phyloP scores from a whole-genome alignment of 2,888 invertebrate genomes.

The Coelopa pilipes region DNA sequence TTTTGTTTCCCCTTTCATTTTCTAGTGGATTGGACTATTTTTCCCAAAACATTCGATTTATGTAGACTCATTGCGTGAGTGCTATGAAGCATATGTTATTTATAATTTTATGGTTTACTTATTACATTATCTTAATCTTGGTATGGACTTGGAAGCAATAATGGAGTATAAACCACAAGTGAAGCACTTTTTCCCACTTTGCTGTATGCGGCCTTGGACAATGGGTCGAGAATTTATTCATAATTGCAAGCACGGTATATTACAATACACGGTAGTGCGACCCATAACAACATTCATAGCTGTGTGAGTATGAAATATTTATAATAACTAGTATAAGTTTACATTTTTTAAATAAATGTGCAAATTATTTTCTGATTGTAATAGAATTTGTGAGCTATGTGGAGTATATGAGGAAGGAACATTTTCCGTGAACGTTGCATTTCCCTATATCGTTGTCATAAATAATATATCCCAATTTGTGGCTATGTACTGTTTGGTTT shows the following conservation, averaged over 20 bases:
- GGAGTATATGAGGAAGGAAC: slow-evolving; percentile 92
- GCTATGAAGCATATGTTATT: slow-evolving; percentile 97
- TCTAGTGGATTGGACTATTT: slow-evolving; percentile 74
- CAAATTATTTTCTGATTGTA: slow-evolving; percentile 18
- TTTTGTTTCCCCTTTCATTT: slow-evolving; percentile 28
- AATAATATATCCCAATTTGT: slow-evolving; percentile 95
- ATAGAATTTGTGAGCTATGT: slow-evolving; percentile 84
- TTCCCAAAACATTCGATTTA: slow-evolving; percentile 91
- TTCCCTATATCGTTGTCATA: slow-evolving; percentile 86
- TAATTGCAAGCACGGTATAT: slow-evolving; percentile 95
- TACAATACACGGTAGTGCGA: slow-evolving; percentile 93
- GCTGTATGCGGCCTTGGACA: slow-evolving; percentile 91
- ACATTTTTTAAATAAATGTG: neutral
- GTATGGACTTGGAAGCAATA: slow-evolving; percentile 85
- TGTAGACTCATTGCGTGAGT: slow-evolving; percentile 91
- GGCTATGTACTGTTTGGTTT: slow-evolving; percentile 95
- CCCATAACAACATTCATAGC: slow-evolving; percentile 91
- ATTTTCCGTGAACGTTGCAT: slow-evolving; percentile 85
- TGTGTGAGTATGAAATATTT: slow-evolving; percentile 74
- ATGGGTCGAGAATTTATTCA: slow-evolving; percentile 94
- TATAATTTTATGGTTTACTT: slow-evolving; percentile 98
- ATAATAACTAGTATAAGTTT: too few relatives aligned
- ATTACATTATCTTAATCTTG: slow-evolving; percentile 87
- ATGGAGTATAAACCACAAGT: slow-evolving; percentile 84
- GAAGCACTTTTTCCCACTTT: slow-evolving; percentile 89